These are phyloP conservation scores for Asobara japonica DNA, from an alignment of 1,140 invertebrate species.

Conservation along the genomic window DNA sequence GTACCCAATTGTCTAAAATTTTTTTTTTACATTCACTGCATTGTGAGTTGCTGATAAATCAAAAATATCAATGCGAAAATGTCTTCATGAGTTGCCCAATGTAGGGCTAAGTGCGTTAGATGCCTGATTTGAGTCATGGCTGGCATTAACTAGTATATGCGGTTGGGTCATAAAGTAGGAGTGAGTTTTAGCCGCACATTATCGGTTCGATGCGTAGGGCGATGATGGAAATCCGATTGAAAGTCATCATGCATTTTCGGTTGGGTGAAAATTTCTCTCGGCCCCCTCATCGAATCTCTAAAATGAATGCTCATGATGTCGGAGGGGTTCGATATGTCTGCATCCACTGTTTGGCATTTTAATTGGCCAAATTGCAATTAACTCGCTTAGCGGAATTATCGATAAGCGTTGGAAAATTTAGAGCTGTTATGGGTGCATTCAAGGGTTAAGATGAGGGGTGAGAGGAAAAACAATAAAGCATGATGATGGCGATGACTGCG, in stretches of 20 bases:
- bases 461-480: background rate
- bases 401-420: conserved; percentile 26
- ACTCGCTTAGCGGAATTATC: conserved; percentile 44
- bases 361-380: conserved; percentile 58
- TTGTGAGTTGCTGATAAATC: background rate
- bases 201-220: conserved; percentile 45
- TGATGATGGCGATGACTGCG: background rate
- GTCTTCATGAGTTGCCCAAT: too few relatives aligned
- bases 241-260: conserved; percentile 41
- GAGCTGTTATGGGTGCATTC: background rate
- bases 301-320: background rate
- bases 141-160: conserved; percentile 5
- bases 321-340: background rate
- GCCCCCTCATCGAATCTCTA: background rate
- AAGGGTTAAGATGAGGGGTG: background rate
- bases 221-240: conserved; percentile 59
- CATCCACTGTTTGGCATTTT: conserved; percentile 52
- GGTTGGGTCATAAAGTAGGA: background rate
- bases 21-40: background rate
- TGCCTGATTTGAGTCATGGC: background rate
- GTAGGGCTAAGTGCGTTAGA: background rate
- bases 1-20: too few relatives aligned
- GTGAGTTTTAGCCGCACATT: conserved; percentile 53
- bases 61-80: background rate
- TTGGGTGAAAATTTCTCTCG: background rate